These are phyloP conservation scores for Malurus alboscapulatus DNA, from an alignment of 2,113 vertebrate species.

Conservation along the genomic window DNA sequence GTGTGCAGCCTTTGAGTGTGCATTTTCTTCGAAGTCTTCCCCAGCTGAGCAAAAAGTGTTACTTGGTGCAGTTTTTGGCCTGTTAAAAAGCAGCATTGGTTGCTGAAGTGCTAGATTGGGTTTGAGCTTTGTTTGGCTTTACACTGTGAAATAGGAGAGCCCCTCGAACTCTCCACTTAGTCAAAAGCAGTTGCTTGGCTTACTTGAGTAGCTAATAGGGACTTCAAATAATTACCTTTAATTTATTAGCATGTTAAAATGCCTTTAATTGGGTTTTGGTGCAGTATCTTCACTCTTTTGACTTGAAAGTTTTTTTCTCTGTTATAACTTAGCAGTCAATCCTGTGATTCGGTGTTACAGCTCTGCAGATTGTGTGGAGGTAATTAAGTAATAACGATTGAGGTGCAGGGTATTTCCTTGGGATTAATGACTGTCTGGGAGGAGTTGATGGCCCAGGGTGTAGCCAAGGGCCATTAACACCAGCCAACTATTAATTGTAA, in stretches of 20 bases:
- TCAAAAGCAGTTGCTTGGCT: not conserved
- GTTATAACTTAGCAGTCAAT: not conserved
- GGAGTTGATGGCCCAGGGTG: conserved; percentile 72
- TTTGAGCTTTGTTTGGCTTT: not conserved
- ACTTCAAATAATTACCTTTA: not conserved
- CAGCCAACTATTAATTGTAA: conserved; percentile 66
- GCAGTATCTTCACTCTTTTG: not conserved
- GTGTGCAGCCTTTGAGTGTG: not conserved
- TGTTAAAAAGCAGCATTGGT: not conserved
- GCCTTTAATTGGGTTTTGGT: conserved; percentile 2
- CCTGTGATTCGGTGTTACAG: conserved; percentile 33
- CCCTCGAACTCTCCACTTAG: not conserved
- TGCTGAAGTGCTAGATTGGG: not conserved
- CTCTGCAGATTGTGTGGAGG: conserved; percentile 20
- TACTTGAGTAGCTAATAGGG: not conserved
- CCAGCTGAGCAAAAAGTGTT: not conserved
- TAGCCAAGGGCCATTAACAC: conserved; percentile 70
- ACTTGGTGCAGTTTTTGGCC: not conserved
- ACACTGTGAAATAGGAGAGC: not conserved
- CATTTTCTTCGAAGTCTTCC: not conserved
- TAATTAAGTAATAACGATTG: conserved; percentile 59
- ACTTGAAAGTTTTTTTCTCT: conserved; percentile 6
- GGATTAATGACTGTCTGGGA: conserved; percentile 75
- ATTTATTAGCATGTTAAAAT: not conserved
- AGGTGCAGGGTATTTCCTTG: conserved; percentile 62